phyloP scores from a whole-genome alignment of 2,888 invertebrate species.

The Stegana nigrithorax region DNA sequence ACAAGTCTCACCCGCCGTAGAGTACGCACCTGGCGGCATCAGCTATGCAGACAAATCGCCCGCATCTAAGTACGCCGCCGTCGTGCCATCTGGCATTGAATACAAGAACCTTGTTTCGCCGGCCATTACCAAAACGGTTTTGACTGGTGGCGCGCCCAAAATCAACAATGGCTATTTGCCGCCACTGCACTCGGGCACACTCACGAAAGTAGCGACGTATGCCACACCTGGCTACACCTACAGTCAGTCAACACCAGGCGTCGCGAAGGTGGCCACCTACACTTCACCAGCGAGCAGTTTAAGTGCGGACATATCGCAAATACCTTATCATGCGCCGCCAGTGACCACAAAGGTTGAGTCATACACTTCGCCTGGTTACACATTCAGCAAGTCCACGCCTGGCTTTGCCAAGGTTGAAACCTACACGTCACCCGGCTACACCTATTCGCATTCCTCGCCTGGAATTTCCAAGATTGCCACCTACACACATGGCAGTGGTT shows the following conservation, averaged over 20 bases:
- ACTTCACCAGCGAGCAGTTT: constrained; percentile 32
- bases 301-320: constrained; percentile 24
- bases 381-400: constrained; percentile 64
- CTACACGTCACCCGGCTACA: constrained; percentile 51
- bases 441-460: constrained; percentile 39
- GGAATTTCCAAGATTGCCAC: constrained; percentile 54
- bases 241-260: constrained; percentile 48
- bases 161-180: constrained; percentile 31
- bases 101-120: constrained; percentile 72
- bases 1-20: constrained; percentile 57
- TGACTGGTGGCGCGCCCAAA: constrained; percentile 31
- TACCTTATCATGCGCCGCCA: constrained; percentile 47
- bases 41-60: constrained; percentile 66
- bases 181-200: constrained; percentile 10
- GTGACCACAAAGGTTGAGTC: constrained; percentile 67
- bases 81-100: constrained; percentile 70
- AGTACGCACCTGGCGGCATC: constrained; percentile 60
- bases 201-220: constrained; percentile 49
- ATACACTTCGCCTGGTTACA: constrained; percentile 68
- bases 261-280: constrained; percentile 52
- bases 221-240: constrained; percentile 55
- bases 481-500: constrained; percentile 32
- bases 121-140: constrained; percentile 44
- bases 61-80: constrained; percentile 64
- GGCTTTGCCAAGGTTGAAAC: constrained; percentile 53